Evolutionary conservation across 2,797 vertebrate species (phyloP), one percentile per base, ranked within the genome.

Genomic region (Hyperoplus immaculatus): DNA sequence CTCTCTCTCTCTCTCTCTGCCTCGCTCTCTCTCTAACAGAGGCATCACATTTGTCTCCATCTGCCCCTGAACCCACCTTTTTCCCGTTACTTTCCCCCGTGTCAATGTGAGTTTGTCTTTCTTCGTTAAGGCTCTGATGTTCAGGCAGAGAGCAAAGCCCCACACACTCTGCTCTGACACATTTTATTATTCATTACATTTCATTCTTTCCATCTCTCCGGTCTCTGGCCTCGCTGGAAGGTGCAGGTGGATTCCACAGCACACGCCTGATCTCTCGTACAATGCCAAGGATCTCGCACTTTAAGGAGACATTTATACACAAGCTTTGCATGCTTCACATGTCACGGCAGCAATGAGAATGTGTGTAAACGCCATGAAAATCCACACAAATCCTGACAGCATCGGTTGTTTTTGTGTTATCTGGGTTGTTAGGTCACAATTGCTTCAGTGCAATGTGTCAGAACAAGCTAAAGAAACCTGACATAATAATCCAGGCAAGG

Each of bases 61-160:
- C 82, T 84, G 59, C 57, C 74, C 80, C 62, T 76, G 86, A 91
- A 87, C 46, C 39, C 78, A 83, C 77, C 81, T 85, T 73, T 90
- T 89, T 90, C 84, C 81, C 56, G 70, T 75, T 90, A 88, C 80
- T 75, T 60, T 90, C 77, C 86, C 66, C 71, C 36, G 76, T 89
- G 90, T 90, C 89, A 88, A 75, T 83, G 58, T 47, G 69, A 83
- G 85, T 92, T 91, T 87, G 90, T 93, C 89, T 84, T 78, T 91
- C 87, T 90, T 82, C 85, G 87, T 92, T 90, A 92, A 50, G 76
- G 59, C 75, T 78, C 83, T 81, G 83, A 82, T 89, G 84, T 84
- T 71, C 21, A 73, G 83, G 88, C 29, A 83, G 75, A 74, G 67
- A 71, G 84, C 67, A n/a, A 45, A 51, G 78, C 74, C 75, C 72